phyloP scores from a whole-genome alignment of 2,113 vertebrate genomes.

The Symphodus melops region DNA sequence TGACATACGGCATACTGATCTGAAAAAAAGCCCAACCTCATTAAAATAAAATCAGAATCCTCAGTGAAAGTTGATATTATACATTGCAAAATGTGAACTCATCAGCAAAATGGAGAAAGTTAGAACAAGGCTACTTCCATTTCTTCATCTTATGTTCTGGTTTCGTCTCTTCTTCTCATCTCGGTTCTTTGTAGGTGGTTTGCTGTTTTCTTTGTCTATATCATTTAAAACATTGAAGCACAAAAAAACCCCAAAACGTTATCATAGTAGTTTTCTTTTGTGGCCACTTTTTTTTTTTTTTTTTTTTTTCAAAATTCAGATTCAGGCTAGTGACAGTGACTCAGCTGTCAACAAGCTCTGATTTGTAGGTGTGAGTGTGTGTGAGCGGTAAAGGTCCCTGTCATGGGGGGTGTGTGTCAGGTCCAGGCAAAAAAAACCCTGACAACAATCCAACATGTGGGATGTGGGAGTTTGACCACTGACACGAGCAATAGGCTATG shows the following conservation, averaged over 20 bases:
- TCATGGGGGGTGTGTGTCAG: neutral
- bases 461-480: constrained; percentile 2
- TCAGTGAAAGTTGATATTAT: too few species aligned
- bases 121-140: too few species aligned
- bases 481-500: neutral
- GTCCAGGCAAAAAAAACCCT: neutral
- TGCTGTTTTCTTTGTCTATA: too few species aligned
- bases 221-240: too few species aligned
- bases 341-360: constrained; percentile 22
- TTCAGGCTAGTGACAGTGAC: constrained; percentile 19
- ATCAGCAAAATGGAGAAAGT: too few species aligned
- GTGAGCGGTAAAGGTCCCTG: constrained; percentile 2
- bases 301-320: neutral
- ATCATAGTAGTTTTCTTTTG: too few species aligned
- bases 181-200: neutral
- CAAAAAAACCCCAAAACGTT: too few species aligned
- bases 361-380: neutral
- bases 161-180: constrained; percentile 6
- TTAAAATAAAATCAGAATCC: too few species aligned
- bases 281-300: neutral
- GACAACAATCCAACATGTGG: neutral
- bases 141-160: neutral
- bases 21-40: too few species aligned
- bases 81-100: too few species aligned
- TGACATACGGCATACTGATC: too few species aligned